Base-by-base conservation (phyloP, 1,140 invertebrate species). In the Hyles euphorbiae region DNA sequence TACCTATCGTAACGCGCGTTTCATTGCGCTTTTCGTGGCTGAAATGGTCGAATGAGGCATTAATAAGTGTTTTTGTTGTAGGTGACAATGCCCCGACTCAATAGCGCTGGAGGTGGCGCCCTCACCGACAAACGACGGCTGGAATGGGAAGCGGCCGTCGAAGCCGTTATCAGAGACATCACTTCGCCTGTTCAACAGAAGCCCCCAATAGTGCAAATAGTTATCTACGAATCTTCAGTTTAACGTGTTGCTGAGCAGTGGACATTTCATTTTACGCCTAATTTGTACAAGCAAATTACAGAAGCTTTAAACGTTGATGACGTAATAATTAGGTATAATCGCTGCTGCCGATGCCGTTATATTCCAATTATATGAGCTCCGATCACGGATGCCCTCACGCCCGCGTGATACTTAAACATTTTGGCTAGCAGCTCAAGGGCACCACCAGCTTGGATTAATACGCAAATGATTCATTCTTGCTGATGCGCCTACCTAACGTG, bases 211-310 rank as follows among this genome's bases (percentile, higher is more conserved):
- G 90, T 96, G n/a, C 94, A 96, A 86, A 95, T 96, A 59, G 92
- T 96, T 59, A 94, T 96, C 78, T 96, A 96, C 78, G 95, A 96
- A 80, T 94, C 94, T 45, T 94, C 94, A 2, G 93, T 95, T 3
- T 95, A 90, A 88, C 58, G 32, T 22, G 43, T 32, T 47, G 10
- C 8, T 52, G 34, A n/a, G 3, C 5, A 6, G 22, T 52, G 33
- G 10, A 50, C 9, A 50, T 34, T 52, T 47, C 34, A 34, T n/a
- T n/a, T 34, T 34, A 52, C 34, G 50, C 50, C 34, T 52, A 34
- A 10, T 52, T 40, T 40, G 22, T 40, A 48, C 46, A 48, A 48
- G 7, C 5, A 48, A 48, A n/a, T n/a, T 10, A 11, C 34, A 32
- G 11, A 32, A 43, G 43, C 36, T 54, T 52, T 34, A 34, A 12